These are phyloP conservation scores for Lasioglossum marginatum DNA, from an alignment of 2,888 invertebrate genomes.

Conservation along the genomic window DNA sequence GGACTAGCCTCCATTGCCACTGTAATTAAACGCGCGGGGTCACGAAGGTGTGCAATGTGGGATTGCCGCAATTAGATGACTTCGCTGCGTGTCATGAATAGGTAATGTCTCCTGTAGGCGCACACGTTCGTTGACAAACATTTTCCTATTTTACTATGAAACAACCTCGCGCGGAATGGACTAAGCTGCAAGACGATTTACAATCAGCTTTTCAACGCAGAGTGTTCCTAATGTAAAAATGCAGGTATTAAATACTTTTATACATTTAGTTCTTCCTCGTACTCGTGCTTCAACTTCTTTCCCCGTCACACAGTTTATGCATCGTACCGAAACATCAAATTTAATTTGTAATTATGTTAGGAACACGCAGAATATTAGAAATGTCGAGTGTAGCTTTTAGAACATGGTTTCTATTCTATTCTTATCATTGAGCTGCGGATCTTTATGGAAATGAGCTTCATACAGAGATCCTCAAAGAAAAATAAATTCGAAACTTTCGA, in stretches of 20 bases:
- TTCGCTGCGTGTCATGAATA: neutral
- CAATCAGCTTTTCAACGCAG: neutral
- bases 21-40: neutral
- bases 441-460: neutral
- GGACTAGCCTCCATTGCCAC: neutral
- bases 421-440: neutral
- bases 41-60: neutral
- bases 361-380: neutral
- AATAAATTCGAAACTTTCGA: slow-evolving; percentile 1
- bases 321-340: neutral
- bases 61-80: slow-evolving; percentile 3
- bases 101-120: neutral
- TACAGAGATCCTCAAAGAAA: neutral
- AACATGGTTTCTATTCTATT: neutral
- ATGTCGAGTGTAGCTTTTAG: neutral
- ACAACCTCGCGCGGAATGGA: neutral
- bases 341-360: neutral
- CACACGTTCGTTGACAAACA: neutral
- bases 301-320: neutral
- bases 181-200: neutral
- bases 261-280: neutral
- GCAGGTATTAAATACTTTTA: neutral
- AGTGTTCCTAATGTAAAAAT: neutral
- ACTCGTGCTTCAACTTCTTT: neutral
- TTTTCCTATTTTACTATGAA: neutral